Percentiles rank a stretch among this genome's conserved stretches.
phyloP scores from a whole-genome alignment of 1,140 invertebrate genomes.

The Teleopsis dalmanni region DNA sequence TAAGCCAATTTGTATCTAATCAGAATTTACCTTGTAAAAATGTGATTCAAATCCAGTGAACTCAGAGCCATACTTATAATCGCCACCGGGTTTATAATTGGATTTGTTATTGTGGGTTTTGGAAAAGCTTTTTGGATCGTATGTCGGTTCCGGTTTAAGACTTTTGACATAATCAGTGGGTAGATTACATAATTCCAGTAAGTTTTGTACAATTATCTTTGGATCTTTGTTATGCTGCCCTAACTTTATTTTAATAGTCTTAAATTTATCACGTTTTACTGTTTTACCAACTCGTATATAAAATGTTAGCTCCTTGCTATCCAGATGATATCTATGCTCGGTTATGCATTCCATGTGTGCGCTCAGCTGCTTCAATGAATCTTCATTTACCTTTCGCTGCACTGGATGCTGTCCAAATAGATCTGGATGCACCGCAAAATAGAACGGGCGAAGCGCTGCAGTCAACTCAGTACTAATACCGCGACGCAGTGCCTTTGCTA shows the following conservation, averaged over 20 bases:
- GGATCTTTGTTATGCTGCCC: slow-evolving; percentile 54
- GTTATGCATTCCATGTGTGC: slow-evolving; percentile 59
- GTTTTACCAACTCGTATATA: slow-evolving; percentile 61
- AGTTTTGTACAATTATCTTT: slow-evolving; percentile 63
- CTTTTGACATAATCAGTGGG: slow-evolving; percentile 76
- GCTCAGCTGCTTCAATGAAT: slow-evolving; percentile 80
- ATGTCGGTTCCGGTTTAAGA: slow-evolving; percentile 20
- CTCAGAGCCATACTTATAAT: slow-evolving; percentile 27
- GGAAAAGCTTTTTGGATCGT: neutral
- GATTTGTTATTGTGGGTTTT: neutral
- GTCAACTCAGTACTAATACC: slow-evolving; percentile 59
- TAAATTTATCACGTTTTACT: slow-evolving; percentile 50
- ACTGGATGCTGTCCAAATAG: slow-evolving; percentile 84
- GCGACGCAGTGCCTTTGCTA: slow-evolving; percentile 20
- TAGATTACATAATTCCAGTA: slow-evolving; percentile 73
- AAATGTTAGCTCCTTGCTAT: slow-evolving; percentile 54
- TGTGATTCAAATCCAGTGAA: slow-evolving; percentile 28
- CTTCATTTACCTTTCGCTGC: slow-evolving; percentile 84
- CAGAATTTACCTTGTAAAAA: slow-evolving; percentile 18
- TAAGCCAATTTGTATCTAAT: neutral
- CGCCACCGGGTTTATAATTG: slow-evolving; percentile 21
- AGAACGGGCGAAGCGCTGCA: slow-evolving; percentile 83
- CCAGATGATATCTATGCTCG: slow-evolving; percentile 44
- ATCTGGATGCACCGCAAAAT: slow-evolving; percentile 92
- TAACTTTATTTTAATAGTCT: slow-evolving; percentile 63